Base-by-base conservation (phyloP, 2,888 invertebrate genomes). In the Tiliacea aurago region DNA sequence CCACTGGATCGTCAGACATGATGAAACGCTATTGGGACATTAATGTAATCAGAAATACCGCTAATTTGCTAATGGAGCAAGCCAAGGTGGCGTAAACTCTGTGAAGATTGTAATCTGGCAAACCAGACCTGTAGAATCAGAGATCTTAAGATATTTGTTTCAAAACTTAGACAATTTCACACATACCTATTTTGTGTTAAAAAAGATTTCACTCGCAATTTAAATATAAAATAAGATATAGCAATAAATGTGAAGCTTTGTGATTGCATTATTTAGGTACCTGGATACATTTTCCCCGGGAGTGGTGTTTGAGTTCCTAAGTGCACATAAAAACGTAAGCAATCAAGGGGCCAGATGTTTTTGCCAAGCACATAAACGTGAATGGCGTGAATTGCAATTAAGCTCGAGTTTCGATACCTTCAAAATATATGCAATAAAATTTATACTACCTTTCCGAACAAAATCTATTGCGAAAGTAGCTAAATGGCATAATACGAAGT, bases 331-430 rank as follows among this genome's bases (percentile, higher is more conserved):
- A 94, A 95, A 94, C 93, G 93, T 92, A 91, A 93, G 93, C 94
- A 95, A 95, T 94, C 95, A 95, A 91, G 88, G 89, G 87, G 92
- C 94, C 94, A 94, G 94, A 93, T 95, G 95, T 94, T 95, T 93
- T 94, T 92, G 91, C 93, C 89, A 88, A 91, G 90, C 91, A 91
- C 93, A 94, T 95, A 95, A 95, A 95, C 92, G 90, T 73, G 90
- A 93, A 91, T 91, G 92, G 93, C 93, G 94, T 93, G 93, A 94
- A 94, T 93, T 94, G 94, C 94, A 94, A 95, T 95, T 94, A 95
- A 94, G 91, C 91, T 91, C 85, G 91, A 93, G 90, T 94, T 94
- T 93, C 95, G 93, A 95, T 94, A 94, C 94, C 93, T 93, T 91
- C 88, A 89, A 92, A 94, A 94, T 93, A 90, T 93, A 90, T 88